A percentile compares a stretch with the other conserved stretches of the same genome.
These are phyloP conservation scores for Scaptomyza caliginosa DNA, from an alignment of 2,888 invertebrate species.

Conservation along the genomic window DNA sequence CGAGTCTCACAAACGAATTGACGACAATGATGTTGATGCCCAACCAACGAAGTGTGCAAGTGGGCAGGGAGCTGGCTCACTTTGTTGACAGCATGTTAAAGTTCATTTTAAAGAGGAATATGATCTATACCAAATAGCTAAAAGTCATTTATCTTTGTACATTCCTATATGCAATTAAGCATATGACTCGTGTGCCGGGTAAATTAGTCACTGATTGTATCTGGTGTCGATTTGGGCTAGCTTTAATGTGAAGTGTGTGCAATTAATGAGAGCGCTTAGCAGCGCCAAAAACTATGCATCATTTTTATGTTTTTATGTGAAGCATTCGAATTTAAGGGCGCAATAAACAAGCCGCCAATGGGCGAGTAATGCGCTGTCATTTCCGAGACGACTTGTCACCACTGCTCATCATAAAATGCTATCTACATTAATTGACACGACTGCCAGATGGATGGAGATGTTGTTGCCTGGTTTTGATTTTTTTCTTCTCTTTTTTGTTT, in stretches of 20 bases:
- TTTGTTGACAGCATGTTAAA: no score
- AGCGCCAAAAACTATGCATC: conserved; percentile 47
- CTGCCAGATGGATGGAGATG: conserved; percentile 17
- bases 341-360: conserved; percentile 72
- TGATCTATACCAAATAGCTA: background rate
- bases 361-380: conserved; percentile 64
- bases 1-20: conserved; percentile 26
- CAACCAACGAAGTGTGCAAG: conserved; percentile 17
- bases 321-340: conserved; percentile 56
- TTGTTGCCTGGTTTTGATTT: conserved; percentile 60
- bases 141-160: conserved; percentile 6
- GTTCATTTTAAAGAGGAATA: background rate
- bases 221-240: conserved; percentile 17
- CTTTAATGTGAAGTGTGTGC: conserved; percentile 16
- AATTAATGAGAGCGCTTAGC: conserved; percentile 64
- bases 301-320: conserved; percentile 46
- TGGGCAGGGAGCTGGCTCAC: conserved; percentile 30
- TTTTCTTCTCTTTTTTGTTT: background rate
- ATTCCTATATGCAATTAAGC: conserved; percentile 36
- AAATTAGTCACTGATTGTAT: conserved; percentile 46
- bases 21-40: conserved; percentile 17
- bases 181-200: conserved; percentile 34
- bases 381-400: conserved; percentile 71
- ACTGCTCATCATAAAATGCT: conserved; percentile 74
- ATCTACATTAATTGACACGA: conserved; percentile 76